Evolutionary conservation across 2,797 vertebrate species (phyloP), one percentile per base, ranked within the genome.

Genomic region (Hafferia zeledoni): DNA sequence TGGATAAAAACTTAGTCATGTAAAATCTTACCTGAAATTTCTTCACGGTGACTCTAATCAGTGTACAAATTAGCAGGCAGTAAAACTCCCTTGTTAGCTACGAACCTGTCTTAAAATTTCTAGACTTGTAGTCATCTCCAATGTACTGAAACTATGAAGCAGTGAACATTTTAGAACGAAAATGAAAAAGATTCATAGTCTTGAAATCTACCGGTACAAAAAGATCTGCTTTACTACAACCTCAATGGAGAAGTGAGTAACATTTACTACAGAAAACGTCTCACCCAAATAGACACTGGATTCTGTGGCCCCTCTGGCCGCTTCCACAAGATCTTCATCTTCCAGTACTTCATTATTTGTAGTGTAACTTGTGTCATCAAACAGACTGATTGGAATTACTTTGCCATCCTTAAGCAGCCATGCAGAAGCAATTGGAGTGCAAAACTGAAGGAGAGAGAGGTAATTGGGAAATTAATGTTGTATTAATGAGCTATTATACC

Each of bases 381-480:
- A 99, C 68, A 99, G 98, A 94, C 98, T 99, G 95, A 99, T 99
- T 7, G 99, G 99, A 41, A 99, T 98, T 78, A 99, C 99, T 87
- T 99, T 99, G 18, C 99, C 99, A 31, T 99, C 98, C 22, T 98
- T 99, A 43, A 99, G 98, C 94, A 99, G 97, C 99, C 99, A 99
- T 13, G 99, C 99, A 11, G 99, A 99, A 87, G 99, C 99, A 79
- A 99, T 99, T 41, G 99, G 99, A 49, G 99, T 99, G 95, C 99
- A 99, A 97, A 99, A 99, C 99, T 99, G 94, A 56, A 92, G 74
- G 35, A 86, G 15, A 90, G 30, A 71, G n/a, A 53, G 8, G 11
- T 37, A 86, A 55, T 43, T 60, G 27, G 56, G 76, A 95, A 61
- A 79, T 28, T 27, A 50, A 16, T n/a, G 27, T 33, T 53, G 70